phyloP scores from a whole-genome alignment of 2,797 vertebrate species.

The Leucoraja ocellata region DNA sequence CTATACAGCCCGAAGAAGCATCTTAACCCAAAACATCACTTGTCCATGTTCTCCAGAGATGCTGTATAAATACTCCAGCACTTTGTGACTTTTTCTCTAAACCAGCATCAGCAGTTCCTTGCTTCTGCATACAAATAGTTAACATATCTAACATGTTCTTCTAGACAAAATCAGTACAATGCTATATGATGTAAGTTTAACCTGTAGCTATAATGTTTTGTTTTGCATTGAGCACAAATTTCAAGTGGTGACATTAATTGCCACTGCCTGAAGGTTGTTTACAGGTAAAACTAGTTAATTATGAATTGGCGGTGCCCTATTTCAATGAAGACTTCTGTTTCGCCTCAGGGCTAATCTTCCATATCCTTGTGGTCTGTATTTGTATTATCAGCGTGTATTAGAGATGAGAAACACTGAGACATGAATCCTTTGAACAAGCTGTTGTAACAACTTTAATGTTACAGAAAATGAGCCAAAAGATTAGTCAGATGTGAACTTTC shows the following conservation, averaged over 20 bases:
- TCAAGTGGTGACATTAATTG: not conserved
- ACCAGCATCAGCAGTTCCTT: no score
- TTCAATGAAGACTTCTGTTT: not conserved
- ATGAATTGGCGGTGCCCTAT: not conserved
- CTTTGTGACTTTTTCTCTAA: no score
- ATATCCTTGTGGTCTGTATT: constrained; percentile 12
- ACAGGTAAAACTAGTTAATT: not conserved
- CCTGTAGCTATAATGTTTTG: not conserved
- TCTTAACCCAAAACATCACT: no score
- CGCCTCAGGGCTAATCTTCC: not conserved
- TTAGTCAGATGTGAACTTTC: not conserved
- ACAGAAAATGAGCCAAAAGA: not conserved
- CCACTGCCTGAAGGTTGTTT: not conserved
- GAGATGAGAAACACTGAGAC: not conserved
- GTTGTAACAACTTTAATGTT: constrained; percentile 21
- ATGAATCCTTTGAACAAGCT: not conserved
- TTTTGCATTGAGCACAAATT: not conserved
- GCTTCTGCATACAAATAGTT: no score
- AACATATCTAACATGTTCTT: not conserved
- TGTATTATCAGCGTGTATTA: constrained; percentile 6
- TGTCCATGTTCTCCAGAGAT: no score
- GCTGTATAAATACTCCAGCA: no score
- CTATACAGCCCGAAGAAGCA: no score
- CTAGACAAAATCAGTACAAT: not conserved
- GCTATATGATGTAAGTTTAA: not conserved